Conservation (phyloP, 2,113 vertebrate species). For the Addax nasomaculatus region DNA sequence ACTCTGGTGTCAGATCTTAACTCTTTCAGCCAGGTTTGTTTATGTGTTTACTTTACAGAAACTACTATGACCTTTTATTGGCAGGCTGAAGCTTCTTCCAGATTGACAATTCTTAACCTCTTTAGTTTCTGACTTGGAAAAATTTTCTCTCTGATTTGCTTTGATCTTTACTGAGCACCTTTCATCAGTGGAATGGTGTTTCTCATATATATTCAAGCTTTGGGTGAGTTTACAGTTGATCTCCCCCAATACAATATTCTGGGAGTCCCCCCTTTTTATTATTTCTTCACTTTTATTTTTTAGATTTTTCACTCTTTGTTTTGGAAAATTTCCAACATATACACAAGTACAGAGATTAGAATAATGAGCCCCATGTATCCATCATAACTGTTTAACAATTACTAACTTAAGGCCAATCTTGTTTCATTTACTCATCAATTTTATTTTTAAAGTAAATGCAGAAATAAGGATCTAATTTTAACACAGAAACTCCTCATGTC, state of each 20-base stretch:
- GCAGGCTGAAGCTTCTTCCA: neutral
- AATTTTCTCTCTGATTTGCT: neutral
- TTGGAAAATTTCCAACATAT: neutral
- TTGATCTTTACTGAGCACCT: neutral
- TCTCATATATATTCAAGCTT: neutral
- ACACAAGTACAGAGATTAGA: neutral
- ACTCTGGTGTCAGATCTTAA: slow-evolving; percentile 3
- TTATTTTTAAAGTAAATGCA: neutral
- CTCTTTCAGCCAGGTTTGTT: neutral
- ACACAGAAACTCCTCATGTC: neutral
- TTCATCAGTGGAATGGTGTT: neutral
- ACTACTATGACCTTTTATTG: neutral
- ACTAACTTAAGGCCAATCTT: neutral
- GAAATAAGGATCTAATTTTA: neutral
- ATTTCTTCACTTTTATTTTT: neutral
- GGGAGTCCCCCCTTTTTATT: neutral
- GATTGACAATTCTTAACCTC: neutral
- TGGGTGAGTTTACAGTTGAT: neutral
- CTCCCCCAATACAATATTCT: neutral
- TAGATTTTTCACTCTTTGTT: neutral
- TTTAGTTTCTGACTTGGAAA: neutral
- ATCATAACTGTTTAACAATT: neutral
- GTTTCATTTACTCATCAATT: neutral
- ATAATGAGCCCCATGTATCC: neutral
- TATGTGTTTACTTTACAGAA: neutral